Evolutionary conservation across 2,797 vertebrate genomes (phyloP), one percentile per base, ranked within the genome.

Genomic region (Gadopsis bispinosus): DNA sequence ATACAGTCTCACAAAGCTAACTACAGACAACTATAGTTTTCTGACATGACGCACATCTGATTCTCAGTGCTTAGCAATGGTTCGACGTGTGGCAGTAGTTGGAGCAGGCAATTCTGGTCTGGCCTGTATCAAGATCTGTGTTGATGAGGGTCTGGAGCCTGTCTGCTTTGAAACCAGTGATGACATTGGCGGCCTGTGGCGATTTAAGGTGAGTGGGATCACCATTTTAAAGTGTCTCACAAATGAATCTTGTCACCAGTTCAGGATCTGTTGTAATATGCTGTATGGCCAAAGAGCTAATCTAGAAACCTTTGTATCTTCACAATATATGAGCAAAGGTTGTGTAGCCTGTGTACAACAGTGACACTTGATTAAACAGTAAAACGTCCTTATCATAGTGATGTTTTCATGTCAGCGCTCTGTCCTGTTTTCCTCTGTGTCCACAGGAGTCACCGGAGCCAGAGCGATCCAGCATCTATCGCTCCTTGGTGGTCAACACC

Each of bases 181-280:
- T 26, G 96, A 96, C 78, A 96, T 98, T 0, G 97, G 97, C 0
- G 96, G 97, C 3, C 91, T 98, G 45, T 98, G 97, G 97, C 96
- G 90, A 61, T 97, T 96, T 88, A 96, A 96, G 92, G 97, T 96
- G 88, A 92, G 96, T 94, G 87, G 75, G 13, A 12, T 7, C 13
- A 58, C 33, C 4, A 17, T 47, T 51, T 59, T 26, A 14, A 31
- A 43, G 11, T 39, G 10, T 54, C 14, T 5, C 39, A 16, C 16
- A 31, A 12, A 56, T 41, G 62, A 8, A 22, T 60, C 1, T 54
- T 4, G 1, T 54, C 19, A 7, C 35, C 22, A 55, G 26, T 33
- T 64, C 8, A 62, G 26, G 29, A n/a, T 50, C 13, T 19, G 50
- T 69, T 5, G 11, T 8, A 45, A 10, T 1, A 26, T 55, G 33